Conservation (phyloP, 2,888 invertebrate genomes). For the Megastigmus dorsalis region DNA sequence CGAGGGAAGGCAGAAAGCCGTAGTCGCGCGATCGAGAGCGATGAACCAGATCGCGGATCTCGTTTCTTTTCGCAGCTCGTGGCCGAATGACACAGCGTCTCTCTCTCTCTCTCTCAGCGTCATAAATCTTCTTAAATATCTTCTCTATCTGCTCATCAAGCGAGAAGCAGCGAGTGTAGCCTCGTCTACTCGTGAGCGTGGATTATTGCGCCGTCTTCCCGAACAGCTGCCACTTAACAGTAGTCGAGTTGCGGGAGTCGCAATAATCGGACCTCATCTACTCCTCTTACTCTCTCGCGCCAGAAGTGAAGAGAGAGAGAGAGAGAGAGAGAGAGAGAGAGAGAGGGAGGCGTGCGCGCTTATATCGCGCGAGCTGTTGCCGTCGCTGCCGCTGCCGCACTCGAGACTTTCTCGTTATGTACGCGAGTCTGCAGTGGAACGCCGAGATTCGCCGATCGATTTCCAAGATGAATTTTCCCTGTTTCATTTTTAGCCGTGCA, state of each 20-base stretch:
- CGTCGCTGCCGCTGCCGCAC: neutral
- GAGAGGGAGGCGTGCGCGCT: too few species aligned
- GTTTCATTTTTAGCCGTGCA: too few species aligned
- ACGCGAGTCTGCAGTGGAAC: neutral
- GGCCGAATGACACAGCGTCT: too few species aligned
- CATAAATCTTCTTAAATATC: slow-evolving; percentile 70
- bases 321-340: too few species aligned
- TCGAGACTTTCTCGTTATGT: slow-evolving; percentile 39
- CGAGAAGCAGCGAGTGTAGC: slow-evolving; percentile 18
- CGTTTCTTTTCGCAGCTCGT: slow-evolving; percentile 16
- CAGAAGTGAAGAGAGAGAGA: too few species aligned
- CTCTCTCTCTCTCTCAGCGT: slow-evolving; percentile 57
- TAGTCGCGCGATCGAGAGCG: neutral
- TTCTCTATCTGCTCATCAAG: slow-evolving; percentile 66
- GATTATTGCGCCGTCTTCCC: slow-evolving; percentile 24
- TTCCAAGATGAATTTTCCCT: slow-evolving; percentile 21
- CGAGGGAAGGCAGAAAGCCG: too few species aligned
- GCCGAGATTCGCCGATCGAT: too few species aligned
- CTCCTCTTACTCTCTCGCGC: too few species aligned
- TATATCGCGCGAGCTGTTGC: neutral
- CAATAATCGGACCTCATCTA: slow-evolving; percentile 69
- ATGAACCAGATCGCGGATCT: slow-evolving; percentile 14
- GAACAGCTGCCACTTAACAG: slow-evolving; percentile 67
- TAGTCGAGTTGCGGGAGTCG: slow-evolving; percentile 60
- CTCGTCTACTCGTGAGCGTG: too few species aligned